Percentiles rank a stretch among this genome's conserved stretches.
Evolutionary conservation across 2,797 vertebrate species (phyloP).

Genomic region (Sebastes ruberrimus): DNA sequence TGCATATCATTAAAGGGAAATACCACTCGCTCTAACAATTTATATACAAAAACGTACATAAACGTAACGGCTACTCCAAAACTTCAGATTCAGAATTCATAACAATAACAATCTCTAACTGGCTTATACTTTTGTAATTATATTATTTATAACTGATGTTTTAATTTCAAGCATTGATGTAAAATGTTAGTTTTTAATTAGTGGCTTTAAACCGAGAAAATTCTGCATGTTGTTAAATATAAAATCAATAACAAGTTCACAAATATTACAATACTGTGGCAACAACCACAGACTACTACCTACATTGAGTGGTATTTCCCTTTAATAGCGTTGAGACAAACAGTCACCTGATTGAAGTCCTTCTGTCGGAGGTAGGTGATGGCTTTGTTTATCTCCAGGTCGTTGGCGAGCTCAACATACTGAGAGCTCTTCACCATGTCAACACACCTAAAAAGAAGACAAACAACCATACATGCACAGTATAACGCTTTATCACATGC

Average conservation of each 20-base stretch:
- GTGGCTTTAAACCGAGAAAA: background rate
- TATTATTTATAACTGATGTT: background rate
- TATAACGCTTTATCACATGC: background rate
- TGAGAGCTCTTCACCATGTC: slow-evolving; percentile 94
- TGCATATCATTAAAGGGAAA: background rate
- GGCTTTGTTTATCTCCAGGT: slow-evolving; percentile 98
- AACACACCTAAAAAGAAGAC: slow-evolving; percentile 89
- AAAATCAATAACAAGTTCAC: background rate
- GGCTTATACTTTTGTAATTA: background rate
- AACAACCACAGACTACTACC: background rate
- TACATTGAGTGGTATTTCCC: slow-evolving; percentile 7
- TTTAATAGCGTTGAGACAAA: background rate
- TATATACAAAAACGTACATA: too few species aligned
- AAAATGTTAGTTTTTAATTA: background rate
- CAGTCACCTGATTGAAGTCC: slow-evolving; percentile 93
- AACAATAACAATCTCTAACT: background rate
- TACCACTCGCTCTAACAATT: background rate
- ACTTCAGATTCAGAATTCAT: background rate
- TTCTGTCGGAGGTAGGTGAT: slow-evolving; percentile 94
- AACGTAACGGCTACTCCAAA: background rate
- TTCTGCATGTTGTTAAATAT: background rate
- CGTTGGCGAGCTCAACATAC: slow-evolving; percentile 95
- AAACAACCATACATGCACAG: background rate
- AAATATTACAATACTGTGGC: background rate
- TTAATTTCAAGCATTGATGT: background rate